Percentiles rank a stretch among this genome's conserved stretches.
Evolutionary conservation across 2,797 vertebrate genomes (phyloP).

Genomic region (Aphelocoma californica): DNA sequence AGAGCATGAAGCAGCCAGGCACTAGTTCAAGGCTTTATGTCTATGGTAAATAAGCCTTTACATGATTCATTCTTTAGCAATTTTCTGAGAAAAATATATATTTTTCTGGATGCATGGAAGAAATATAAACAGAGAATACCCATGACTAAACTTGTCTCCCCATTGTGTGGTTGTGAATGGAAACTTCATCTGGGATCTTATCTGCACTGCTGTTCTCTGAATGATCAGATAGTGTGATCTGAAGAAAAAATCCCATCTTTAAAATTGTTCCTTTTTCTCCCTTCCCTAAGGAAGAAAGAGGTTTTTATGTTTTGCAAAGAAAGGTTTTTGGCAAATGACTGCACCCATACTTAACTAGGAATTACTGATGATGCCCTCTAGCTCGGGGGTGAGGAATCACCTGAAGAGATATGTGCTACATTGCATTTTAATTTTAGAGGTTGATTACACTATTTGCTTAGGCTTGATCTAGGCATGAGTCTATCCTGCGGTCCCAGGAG

Average conservation of each 20-base stretch:
- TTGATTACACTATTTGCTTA: neutral
- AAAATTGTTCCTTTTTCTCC: neutral
- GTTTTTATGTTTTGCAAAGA: constrained; percentile 8
- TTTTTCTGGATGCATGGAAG: neutral
- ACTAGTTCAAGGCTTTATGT: neutral
- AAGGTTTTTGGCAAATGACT: constrained; percentile 12
- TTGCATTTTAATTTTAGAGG: neutral
- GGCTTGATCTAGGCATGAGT: neutral
- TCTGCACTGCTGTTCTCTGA: neutral
- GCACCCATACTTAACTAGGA: neutral
- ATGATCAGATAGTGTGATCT: neutral
- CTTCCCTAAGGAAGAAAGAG: constrained; percentile 2
- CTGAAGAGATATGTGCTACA: neutral
- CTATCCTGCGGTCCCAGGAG: neutral
- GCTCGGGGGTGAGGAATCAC: neutral
- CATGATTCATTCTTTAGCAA: neutral
- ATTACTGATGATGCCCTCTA: neutral
- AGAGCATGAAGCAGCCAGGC: neutral
- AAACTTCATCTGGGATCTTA: neutral
- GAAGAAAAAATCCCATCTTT: neutral
- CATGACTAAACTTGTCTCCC: neutral
- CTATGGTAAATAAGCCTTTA: neutral
- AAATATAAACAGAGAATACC: neutral
- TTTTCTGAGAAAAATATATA: neutral
- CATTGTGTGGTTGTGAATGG: neutral